Conservation (phyloP, 2,797 vertebrate species). For the Tokudaia tokunoshimensis region DNA sequence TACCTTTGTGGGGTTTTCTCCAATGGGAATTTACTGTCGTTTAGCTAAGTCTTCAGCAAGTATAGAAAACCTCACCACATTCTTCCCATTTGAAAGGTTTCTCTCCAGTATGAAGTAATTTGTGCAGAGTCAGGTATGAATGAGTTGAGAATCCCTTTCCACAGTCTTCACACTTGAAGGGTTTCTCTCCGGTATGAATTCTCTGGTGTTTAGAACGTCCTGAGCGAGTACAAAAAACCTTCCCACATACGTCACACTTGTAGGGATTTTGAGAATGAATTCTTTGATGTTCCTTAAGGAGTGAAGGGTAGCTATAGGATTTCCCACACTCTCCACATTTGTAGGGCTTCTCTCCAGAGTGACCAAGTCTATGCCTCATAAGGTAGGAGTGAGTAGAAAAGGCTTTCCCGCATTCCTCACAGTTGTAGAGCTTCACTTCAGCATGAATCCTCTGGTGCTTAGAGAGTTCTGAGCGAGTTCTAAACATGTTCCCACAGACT, state of each 20-base stretch:
- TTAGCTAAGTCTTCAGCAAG: background rate
- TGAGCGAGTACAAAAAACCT: slow-evolving; percentile 14
- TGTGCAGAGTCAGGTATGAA: background rate
- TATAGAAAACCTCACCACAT: background rate
- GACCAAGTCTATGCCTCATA: background rate
- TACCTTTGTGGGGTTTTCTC: background rate
- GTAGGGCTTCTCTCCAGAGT: slow-evolving; percentile 12
- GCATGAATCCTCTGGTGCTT: background rate
- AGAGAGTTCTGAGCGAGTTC: background rate
- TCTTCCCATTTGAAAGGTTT: slow-evolving; percentile 10
- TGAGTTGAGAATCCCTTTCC: background rate
- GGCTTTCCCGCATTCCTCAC: background rate
- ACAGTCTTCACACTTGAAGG: background rate
- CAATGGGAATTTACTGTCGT: background rate
- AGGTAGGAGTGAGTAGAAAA: background rate
- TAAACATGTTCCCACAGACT: background rate
- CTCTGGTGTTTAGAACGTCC: slow-evolving; percentile 23
- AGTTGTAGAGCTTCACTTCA: background rate
- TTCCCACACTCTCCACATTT: background rate
- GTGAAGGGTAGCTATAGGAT: background rate
- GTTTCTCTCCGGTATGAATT: background rate
- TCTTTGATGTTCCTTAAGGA: slow-evolving; percentile 19
- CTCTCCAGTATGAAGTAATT: background rate
- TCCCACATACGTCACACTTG: background rate
- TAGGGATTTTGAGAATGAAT: slow-evolving; percentile 27